Conservation (phyloP, 2,113 vertebrate genomes). For the Macquaria australasica region DNA sequence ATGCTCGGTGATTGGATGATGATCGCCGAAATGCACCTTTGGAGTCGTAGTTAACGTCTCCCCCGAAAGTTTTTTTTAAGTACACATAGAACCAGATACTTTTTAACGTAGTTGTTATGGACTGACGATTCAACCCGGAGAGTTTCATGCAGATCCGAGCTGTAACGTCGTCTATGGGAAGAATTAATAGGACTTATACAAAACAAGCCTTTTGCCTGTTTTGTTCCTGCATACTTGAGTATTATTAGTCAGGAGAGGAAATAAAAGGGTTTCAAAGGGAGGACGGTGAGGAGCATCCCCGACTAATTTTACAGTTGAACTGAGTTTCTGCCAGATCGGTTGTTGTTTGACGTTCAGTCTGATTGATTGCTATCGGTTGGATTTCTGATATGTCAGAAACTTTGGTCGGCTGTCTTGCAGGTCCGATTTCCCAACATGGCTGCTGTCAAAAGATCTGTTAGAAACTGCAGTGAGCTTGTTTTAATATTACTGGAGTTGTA, state of each 20-base stretch:
- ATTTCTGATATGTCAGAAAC: not conserved
- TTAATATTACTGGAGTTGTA: not conserved
- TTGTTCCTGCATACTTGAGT: not conserved
- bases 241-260: not conserved
- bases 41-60: too few species aligned
- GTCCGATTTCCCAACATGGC: not conserved
- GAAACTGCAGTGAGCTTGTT: not conserved
- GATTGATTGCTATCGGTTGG: not conserved
- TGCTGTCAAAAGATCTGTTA: not conserved
- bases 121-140: too few species aligned
- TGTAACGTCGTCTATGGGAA: too few species aligned
- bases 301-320: not conserved
- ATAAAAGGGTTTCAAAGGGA: not conserved
- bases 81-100: too few species aligned
- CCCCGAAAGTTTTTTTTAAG: too few species aligned
- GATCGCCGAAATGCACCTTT: too few species aligned
- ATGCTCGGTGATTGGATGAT: too few species aligned
- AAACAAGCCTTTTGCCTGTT: not conserved
- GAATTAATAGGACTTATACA: too few species aligned
- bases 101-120: too few species aligned
- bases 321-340: too few species aligned
- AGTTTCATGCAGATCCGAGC: too few species aligned
- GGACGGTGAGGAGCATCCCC: not conserved
- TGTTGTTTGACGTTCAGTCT: not conserved
- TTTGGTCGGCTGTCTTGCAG: not conserved